A percentile compares a stretch with the other conserved stretches of the same genome.
Conservation (phyloP, 1,140 invertebrate species). For the Ostrea edulis region DNA sequence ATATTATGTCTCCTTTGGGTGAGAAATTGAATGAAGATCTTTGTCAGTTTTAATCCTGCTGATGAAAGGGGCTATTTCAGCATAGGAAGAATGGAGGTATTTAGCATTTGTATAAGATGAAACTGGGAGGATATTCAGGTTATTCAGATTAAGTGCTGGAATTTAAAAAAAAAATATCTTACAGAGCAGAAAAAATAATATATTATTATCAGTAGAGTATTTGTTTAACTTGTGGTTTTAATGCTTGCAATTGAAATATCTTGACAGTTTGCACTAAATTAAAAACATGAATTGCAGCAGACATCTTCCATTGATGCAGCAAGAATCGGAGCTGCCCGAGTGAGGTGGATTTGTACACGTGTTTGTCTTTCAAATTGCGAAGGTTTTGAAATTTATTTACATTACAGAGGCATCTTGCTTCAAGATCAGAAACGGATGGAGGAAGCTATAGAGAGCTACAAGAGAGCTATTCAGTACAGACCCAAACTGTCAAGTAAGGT, state of each 20-base stretch:
- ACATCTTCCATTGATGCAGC: not conserved
- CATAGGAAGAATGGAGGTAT: not conserved
- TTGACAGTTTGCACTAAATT: too few relatives aligned
- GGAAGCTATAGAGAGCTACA: constrained; percentile 94
- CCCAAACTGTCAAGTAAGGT: constrained; percentile 95
- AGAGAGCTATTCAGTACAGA: constrained; percentile 94
- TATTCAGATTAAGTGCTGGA: not conserved
- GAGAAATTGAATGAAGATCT: not conserved
- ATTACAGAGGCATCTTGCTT: constrained; percentile 94
- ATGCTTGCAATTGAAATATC: not conserved
- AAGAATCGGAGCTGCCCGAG: not conserved
- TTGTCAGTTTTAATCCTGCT: not conserved
- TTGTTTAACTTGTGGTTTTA: not conserved
- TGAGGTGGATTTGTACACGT: not conserved
- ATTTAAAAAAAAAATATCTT: not conserved
- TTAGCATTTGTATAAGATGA: not conserved
- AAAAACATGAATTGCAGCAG: not conserved
- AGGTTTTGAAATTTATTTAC: constrained; percentile 55
- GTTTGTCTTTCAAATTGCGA: constrained; percentile 2
- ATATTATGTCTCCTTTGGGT: not conserved
- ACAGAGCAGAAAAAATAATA: not conserved
- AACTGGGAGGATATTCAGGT: not conserved
- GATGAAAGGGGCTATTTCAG: not conserved
- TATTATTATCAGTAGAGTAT: not conserved
- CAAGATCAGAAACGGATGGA: constrained; percentile 93